Evolutionary conservation across 2,888 invertebrate genomes (phyloP), one percentile per base, ranked within the genome.

Genomic region (Clusia tigrina): DNA sequence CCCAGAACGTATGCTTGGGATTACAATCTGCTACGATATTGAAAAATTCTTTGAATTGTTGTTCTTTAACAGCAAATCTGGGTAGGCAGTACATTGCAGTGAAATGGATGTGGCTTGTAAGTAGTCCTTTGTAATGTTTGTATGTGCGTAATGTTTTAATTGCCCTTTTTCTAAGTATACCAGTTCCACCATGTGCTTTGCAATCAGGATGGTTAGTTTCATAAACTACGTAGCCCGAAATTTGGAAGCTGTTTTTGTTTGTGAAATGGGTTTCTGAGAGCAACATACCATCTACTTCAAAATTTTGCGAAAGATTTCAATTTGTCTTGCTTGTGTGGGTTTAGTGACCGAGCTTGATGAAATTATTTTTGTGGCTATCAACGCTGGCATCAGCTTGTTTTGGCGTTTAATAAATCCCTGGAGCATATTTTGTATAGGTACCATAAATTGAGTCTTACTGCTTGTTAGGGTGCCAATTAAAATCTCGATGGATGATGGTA

Each of bases 81-180:
- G 53, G 57, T 57, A 46, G 26, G 38, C 52, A 52, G 24, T 15
- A 15, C 18, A n/a, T n/a, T n/a, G n/a, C n/a, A n/a, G n/a, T n/a
- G n/a, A n/a, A n/a, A n/a, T n/a, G n/a, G n/a, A 48, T 48, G 48
- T 48, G 5, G 48, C 48, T 48, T 48, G 48, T n/a, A 48, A 10
- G n/a, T 17, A 48, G n/a, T n/a, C 20, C 6, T n/a, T 48, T 18
- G 48, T n/a, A n/a, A 48, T 10, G 20, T 18, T n/a, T n/a, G 5
- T n/a, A 6, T 48, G n/a, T 10, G 20, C n/a, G 20, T 48, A 18
- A n/a, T 48, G 48, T 48, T 48, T 48, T 6, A 32, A n/a, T 48
- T 6, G 17, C 9, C 6, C n/a, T 48, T 48, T 17, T 48, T 17
- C 6, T 48, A 10, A 48, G n/a, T n/a, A 48, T 18, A 10, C n/a